Conservation (phyloP, 2,113 vertebrate genomes). For the Cercopithecus mona region DNA sequence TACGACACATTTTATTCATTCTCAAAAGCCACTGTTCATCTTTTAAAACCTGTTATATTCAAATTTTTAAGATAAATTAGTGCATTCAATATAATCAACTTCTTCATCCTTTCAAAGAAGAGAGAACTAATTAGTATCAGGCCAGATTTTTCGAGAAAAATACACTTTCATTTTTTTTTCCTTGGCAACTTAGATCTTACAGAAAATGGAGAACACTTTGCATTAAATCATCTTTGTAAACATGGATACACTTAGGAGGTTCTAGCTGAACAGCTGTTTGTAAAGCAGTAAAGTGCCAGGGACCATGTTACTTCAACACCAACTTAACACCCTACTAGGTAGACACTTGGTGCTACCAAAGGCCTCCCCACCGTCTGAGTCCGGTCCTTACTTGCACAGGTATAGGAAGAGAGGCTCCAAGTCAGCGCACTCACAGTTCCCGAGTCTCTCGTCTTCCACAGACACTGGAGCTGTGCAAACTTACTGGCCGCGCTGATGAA, state of each 20-base stretch:
- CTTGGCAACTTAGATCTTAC: background rate
- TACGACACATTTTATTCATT: background rate
- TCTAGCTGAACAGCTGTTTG: background rate
- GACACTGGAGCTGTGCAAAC: constrained; percentile 90
- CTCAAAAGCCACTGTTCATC: background rate
- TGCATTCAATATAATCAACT: background rate
- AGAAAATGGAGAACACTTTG: background rate
- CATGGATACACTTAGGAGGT: background rate
- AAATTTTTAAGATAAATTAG: background rate
- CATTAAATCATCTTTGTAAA: background rate
- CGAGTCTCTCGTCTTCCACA: constrained; percentile 90
- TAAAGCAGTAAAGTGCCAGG: background rate
- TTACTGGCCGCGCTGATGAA: constrained; percentile 93
- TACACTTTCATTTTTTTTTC: background rate
- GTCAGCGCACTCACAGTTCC: constrained; percentile 90
- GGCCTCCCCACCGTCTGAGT: accelerated
- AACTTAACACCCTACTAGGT: background rate
- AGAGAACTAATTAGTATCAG: background rate
- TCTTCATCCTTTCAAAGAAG: background rate
- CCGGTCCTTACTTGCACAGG: constrained; percentile 87
- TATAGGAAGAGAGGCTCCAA: constrained; percentile 91
- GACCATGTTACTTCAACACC: background rate
- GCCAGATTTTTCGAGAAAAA: background rate
- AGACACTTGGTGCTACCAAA: accelerated
- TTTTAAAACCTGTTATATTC: background rate